Conservation (phyloP, 2,797 vertebrate genomes). For the Lates japonicus region DNA sequence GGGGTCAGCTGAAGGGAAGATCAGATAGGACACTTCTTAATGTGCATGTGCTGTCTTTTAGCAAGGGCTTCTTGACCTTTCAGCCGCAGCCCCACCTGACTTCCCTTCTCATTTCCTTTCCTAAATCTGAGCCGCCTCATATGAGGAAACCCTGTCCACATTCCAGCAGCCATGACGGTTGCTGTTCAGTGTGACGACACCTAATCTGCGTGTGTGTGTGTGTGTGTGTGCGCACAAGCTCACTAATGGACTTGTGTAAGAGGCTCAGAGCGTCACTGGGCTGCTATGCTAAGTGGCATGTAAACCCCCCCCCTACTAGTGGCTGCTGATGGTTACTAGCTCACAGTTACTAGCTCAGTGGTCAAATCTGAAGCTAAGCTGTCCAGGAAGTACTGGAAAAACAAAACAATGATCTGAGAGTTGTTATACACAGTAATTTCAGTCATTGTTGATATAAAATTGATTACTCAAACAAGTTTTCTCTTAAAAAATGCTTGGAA, state of each 20-base stretch:
- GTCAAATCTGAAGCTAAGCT: not conserved
- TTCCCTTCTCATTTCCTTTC: slow-evolving; percentile 45
- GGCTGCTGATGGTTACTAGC: not conserved
- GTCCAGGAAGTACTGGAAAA: no score
- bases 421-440: no score
- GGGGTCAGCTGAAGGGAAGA: not conserved
- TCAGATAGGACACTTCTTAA: slow-evolving; percentile 42
- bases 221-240: slow-evolving; percentile 20
- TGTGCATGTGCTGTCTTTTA: not conserved
- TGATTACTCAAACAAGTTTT: no score
- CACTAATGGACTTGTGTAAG: slow-evolving; percentile 75
- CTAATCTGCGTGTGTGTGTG: slow-evolving; percentile 58
- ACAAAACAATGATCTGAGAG: no score
- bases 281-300: slow-evolving; percentile 37
- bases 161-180: slow-evolving; percentile 36
- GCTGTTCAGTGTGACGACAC: slow-evolving; percentile 68
- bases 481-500: no score
- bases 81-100: slow-evolving; percentile 35
- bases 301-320: not conserved
- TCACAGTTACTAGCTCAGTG: not conserved
- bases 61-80: slow-evolving; percentile 59
- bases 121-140: slow-evolving; percentile 43
- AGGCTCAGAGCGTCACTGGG: slow-evolving; percentile 67
- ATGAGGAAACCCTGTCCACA: slow-evolving; percentile 61
- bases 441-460: no score